Evolutionary conservation across 2,888 invertebrate genomes (phyloP), one percentile per base, ranked within the genome.

Genomic region (Elmis aenea): DNA sequence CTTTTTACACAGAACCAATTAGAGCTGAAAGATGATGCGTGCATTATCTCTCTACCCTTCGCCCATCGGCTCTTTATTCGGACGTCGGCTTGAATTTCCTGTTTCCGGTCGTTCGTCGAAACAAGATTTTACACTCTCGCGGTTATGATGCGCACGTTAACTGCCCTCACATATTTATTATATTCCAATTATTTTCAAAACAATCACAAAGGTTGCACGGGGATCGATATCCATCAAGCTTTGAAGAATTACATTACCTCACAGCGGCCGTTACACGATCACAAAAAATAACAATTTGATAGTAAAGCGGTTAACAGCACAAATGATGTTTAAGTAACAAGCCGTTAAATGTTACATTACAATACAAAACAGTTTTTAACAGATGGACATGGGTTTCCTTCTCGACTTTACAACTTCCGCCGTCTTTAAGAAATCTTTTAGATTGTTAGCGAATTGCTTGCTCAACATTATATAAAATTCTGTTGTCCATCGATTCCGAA

Each of bases 71-170:
- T 61, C 65, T 67, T 67, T 67, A 66, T 66, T 61, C 60, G 62
- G 59, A 61, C 66, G 66, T 65, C 66, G 65, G 59, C 59, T 54
- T 57, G 61, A 66, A 66, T 66, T 66, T 68, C 67, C 62, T 53
- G 64, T 62, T 63, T 66, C 68, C 68, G 66, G 65, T 55, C 66
- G 65, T 51, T 62, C 59, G 65, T 61, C 66, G 61, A 62, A 65
- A 68, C 68, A 68, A 65, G 67, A 66, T 59, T 68, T 67, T 67
- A 65, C 65, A 68, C 67, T 68, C 62, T 60, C 50, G 54, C 55
- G 56, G 61, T 62, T 64, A 65, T 65, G 63, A 64, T 61, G 61
- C 55, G 60, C 57, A 45, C 55, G 43, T 50, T 51, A 48, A 46
- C 49, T 46, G 42, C 42, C 45, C 43, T 29, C 42, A 40, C 44